Evolutionary conservation across 1,140 invertebrate genomes (phyloP), one percentile per base, ranked within the genome.

Genomic region (Pygmarrhopalites habei): DNA sequence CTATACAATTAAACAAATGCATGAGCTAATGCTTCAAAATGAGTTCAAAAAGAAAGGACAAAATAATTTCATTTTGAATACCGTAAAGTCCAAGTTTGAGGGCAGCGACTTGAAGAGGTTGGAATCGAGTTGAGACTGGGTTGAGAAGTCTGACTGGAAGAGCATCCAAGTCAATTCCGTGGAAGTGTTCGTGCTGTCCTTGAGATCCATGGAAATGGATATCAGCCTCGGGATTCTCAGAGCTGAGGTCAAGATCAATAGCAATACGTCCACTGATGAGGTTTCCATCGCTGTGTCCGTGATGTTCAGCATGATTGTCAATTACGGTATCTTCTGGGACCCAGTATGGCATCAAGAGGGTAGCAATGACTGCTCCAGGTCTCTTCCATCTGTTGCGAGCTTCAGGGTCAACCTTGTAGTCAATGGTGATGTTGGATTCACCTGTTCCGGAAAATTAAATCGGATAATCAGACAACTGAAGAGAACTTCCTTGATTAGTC

Each of bases 381-480:
- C 65, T 64, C 43, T 49, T 71, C 69, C 69, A 71, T 21, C 69
- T 25, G 21, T 66, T 66, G 28, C 69, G 63, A 28, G 69, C 66
- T 47, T 68, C 69, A 15, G 49, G 43, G 60, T 68, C 64, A 46
- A 71, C 64, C 58, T 65, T 67, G 66, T 70, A 70, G 57, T 63
- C 57, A 52, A 70, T 61, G 55, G 69, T 70, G 60, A 70, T 60
- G 58, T 70, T 70, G 23, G 69, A 44, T 64, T 70, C 65, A 46
- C n/a, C n/a, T n/a, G n/a, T n/a, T n/a, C n/a, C n/a, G n/a, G n/a
- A n/a, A n/a, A n/a, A n/a, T n/a, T n/a, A n/a, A n/a, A n/a, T n/a
- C n/a, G n/a, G n/a, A n/a, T n/a, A n/a, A n/a, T n/a, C n/a, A n/a
- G n/a, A n/a, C n/a, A n/a, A n/a, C n/a, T n/a, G n/a, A n/a, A n/a